phyloP scores from a whole-genome alignment of 2,113 vertebrate species.

The Rostratula benghalensis region DNA sequence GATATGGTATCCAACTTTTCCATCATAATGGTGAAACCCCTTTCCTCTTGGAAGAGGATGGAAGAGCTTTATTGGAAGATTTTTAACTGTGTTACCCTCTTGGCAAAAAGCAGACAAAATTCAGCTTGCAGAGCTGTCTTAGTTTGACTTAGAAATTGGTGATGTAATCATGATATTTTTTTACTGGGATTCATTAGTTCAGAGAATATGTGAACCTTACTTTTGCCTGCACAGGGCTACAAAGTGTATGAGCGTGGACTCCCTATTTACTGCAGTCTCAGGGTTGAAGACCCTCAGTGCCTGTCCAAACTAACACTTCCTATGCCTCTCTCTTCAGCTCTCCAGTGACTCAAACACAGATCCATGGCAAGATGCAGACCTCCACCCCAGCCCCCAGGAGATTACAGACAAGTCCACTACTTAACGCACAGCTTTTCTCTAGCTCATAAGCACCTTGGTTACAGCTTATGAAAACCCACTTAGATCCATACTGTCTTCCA shows the following conservation, averaged over 20 bases:
- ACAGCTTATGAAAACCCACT: constrained; percentile 56
- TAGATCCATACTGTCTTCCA: constrained; percentile 58
- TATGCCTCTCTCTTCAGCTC: neutral
- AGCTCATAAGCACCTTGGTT: constrained; percentile 46
- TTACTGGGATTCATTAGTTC: neutral
- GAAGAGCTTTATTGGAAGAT: neutral
- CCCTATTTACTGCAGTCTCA: neutral
- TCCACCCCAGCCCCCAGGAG: neutral
- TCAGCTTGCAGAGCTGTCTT: neutral
- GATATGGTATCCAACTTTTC: neutral
- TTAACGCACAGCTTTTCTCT: constrained; percentile 47
- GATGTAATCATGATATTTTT: neutral
- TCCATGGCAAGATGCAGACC: neutral
- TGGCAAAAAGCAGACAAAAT: neutral
- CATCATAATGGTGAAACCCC: neutral
- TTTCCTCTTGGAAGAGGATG: neutral
- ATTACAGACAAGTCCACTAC: constrained; percentile 6
- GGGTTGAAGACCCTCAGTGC: neutral
- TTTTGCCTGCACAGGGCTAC: neutral
- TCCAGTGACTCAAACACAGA: neutral
- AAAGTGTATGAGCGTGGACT: neutral
- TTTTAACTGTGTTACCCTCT: neutral
- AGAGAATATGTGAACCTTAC: neutral
- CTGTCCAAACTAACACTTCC: neutral
- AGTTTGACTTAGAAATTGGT: neutral